phyloP scores from a whole-genome alignment of 2,888 invertebrate genomes.

The Drosophila koepferae region DNA sequence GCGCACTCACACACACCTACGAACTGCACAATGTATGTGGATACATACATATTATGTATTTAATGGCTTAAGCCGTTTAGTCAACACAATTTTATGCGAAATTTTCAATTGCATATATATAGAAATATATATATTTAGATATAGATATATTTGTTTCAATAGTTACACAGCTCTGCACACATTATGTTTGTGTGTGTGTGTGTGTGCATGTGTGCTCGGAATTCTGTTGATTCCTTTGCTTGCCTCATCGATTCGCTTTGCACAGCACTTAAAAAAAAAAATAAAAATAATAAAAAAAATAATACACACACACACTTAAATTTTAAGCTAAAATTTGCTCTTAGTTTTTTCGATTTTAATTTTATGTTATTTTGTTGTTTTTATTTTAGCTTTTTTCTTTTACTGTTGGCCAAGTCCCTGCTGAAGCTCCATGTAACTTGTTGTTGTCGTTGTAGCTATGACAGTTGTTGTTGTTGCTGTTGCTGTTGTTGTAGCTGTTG shows the following conservation, averaged over 20 bases:
- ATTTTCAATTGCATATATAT: conserved; percentile 10
- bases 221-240: conserved; percentile 17
- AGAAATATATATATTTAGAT: too few species aligned
- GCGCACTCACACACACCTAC: conserved; percentile 47
- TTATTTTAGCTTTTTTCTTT: background rate
- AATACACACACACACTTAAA: background rate
- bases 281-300: background rate
- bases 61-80: conserved; percentile 39
- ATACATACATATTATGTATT: conserved; percentile 56
- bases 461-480: conserved; percentile 14
- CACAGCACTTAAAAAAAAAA: conserved; percentile 12
- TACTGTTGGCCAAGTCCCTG: conserved; percentile 27
- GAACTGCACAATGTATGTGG: conserved; percentile 47
- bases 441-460: conserved; percentile 16
- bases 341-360: background rate
- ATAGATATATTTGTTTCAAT: too few species aligned
- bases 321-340: background rate
- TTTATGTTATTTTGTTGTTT: background rate
- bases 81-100: conserved; percentile 21
- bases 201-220: conserved; percentile 5
- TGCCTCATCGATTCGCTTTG: conserved; percentile 8
- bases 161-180: too few species aligned
- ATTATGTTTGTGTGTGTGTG: background rate
- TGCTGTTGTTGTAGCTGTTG: conserved; percentile 18
- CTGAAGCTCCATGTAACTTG: conserved; percentile 13